Conservation (phyloP, 2,113 vertebrate genomes). For the Pangasianodon gigas region DNA sequence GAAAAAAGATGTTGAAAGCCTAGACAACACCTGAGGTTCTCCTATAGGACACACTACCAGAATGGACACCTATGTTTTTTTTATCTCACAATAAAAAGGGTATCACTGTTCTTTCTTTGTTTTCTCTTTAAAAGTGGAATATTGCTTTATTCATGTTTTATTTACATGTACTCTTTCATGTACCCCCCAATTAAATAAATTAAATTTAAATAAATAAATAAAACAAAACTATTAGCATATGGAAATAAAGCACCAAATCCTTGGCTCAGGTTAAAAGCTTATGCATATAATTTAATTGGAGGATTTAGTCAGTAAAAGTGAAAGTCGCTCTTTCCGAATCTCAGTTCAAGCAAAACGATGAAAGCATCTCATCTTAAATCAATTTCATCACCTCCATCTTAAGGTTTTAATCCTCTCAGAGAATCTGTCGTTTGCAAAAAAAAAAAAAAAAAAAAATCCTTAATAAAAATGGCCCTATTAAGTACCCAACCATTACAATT, state of each 20-base stretch:
- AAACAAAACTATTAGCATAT: neutral
- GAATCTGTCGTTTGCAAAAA: neutral
- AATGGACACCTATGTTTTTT: neutral
- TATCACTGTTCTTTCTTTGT: neutral
- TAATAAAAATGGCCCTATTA: neutral
- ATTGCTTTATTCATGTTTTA: neutral
- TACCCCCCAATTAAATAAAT: neutral
- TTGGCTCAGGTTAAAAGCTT: neutral
- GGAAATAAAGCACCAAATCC: constrained; percentile 3
- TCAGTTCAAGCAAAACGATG: neutral
- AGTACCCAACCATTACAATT: neutral
- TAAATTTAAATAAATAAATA: neutral
- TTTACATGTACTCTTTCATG: neutral
- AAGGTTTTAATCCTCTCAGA: neutral
- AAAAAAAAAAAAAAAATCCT: neutral
- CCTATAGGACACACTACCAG: constrained; percentile 11
- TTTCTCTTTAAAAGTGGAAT: neutral
- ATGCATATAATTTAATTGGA: neutral
- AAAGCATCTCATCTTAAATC: constrained; percentile 21
- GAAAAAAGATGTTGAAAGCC: constrained; percentile 19
- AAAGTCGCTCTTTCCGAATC: neutral
- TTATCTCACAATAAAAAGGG: neutral
- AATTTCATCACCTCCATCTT: constrained; percentile 13
- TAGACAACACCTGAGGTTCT: constrained; percentile 20
- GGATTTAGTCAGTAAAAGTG: constrained; percentile 4